Evolutionary conservation across 2,888 invertebrate genomes (phyloP), one percentile per base, ranked within the genome.

Genomic region (Bugula neritina): DNA sequence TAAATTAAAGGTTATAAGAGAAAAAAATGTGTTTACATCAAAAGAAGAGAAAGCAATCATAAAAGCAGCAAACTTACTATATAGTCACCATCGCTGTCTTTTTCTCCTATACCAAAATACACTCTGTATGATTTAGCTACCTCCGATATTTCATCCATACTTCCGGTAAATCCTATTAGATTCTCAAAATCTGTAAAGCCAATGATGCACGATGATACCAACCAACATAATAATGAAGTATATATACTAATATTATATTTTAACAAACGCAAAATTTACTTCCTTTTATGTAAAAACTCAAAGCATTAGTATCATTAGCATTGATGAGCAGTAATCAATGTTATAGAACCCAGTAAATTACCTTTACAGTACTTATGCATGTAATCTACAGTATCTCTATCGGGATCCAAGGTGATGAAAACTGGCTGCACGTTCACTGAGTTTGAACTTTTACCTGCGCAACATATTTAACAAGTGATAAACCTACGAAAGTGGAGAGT

Each of bases 341-440:
- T n/a, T n/a, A n/a, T n/a, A n/a, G n/a, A n/a, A n/a, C n/a, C n/a
- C n/a, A n/a, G n/a, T n/a, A n/a, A n/a, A n/a, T 72, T 71, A 83
- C 83, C 83, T 76, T 76, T 74, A 23, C 80, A 75, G 73, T 84
- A 84, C 63, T 78, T 76, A 69, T 77, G 79, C 2, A 84, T 77
- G 5, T 82, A 80, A 73, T 96, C 89, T 69, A 92, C 90, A 0
- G 90, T 90, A 82, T 99, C 99, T 83, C 99, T 88, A 31, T 89
- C 88, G 0, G 99, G 98, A 85, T 99, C 99, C 0, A 99, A 96
- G 1, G 95, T 92, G 80, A 99, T 96, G 82, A 99, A 99, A 74
- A 99, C 83, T 0, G 98, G 96, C 78, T 91, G 91, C 73, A 90
- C 91, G 54, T 97, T 92, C 55, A 92, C 86, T 78, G 89, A 89